A percentile compares a stretch with the other conserved stretches of the same genome.
Conservation (phyloP, 1,140 invertebrate genomes). For the Diorhabda sublineata region DNA sequence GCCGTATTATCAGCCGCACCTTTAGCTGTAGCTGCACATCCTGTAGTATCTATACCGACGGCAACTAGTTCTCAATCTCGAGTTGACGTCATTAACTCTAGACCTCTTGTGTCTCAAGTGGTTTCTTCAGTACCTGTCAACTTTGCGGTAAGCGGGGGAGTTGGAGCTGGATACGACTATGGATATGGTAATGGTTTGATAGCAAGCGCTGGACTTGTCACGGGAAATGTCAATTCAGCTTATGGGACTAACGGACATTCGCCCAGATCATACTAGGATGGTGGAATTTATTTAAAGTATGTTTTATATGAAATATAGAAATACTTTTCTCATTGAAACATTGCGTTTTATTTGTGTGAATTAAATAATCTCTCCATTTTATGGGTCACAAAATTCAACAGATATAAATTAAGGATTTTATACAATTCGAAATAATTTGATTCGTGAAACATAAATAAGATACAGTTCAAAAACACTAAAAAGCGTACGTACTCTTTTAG, state of each 20-base stretch:
- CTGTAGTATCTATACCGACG: conserved; percentile 2
- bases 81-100: conserved; percentile 9
- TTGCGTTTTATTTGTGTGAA: too few species aligned
- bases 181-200: neutral
- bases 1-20: neutral
- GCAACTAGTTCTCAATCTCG: conserved; percentile 16
- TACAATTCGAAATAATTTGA: too few species aligned
- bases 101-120: conserved; percentile 8
- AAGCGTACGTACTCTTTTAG: too few species aligned
- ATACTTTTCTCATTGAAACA: too few species aligned
- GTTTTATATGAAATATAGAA: neutral
- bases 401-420: too few species aligned
- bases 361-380: too few species aligned
- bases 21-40: neutral
- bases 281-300: neutral
- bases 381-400: too few species aligned
- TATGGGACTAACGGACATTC: neutral
- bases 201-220: neutral
- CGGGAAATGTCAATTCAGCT: neutral
- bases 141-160: neutral
- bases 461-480: too few species aligned
- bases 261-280: neutral
- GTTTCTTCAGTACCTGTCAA: conserved; percentile 11
- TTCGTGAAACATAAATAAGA: too few species aligned
- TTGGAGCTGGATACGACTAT: neutral